A percentile compares a stretch with the other conserved stretches of the same genome.
Conservation (phyloP, 2,888 invertebrate species). For the Hypena proboscidalis region DNA sequence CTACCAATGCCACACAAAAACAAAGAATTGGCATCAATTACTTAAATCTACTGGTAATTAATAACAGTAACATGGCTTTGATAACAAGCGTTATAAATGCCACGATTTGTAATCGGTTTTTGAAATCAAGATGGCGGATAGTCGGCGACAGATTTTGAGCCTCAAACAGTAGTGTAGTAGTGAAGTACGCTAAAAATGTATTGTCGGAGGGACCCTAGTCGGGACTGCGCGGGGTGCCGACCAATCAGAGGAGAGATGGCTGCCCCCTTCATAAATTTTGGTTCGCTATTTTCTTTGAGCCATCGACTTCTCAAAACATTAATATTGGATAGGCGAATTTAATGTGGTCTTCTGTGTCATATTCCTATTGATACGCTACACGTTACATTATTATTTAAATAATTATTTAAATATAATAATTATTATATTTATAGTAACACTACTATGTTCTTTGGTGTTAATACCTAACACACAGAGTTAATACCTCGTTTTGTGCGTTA, state of each 20-base stretch:
- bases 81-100: slow-evolving; percentile 2
- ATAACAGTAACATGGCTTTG: slow-evolving; percentile 1
- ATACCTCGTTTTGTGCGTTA: slow-evolving; percentile 12
- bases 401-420: slow-evolving; percentile 5
- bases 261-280: slow-evolving; percentile 15
- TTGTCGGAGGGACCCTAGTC: slow-evolving; percentile 45
- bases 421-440: slow-evolving; percentile 12
- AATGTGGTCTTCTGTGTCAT: too few species aligned
- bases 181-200: slow-evolving; percentile 35
- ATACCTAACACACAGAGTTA: slow-evolving; percentile 22
- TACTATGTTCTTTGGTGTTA: slow-evolving; percentile 7
- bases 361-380: slow-evolving; percentile 4
- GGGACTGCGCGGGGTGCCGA: slow-evolving; percentile 42
- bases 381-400: too few species aligned
- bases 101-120: slow-evolving; percentile 24
- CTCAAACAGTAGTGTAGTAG: slow-evolving; percentile 42
- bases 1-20: too few species aligned
- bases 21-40: background rate
- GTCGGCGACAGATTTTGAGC: slow-evolving; percentile 41
- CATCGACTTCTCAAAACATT: too few species aligned
- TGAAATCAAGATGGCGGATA: slow-evolving; percentile 58
- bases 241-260: slow-evolving; percentile 43
- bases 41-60: background rate
- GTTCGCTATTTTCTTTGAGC: slow-evolving; percentile 20
- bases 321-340: too few species aligned